phyloP scores from a whole-genome alignment of 2,888 invertebrate genomes.

The Nezara viridula region DNA sequence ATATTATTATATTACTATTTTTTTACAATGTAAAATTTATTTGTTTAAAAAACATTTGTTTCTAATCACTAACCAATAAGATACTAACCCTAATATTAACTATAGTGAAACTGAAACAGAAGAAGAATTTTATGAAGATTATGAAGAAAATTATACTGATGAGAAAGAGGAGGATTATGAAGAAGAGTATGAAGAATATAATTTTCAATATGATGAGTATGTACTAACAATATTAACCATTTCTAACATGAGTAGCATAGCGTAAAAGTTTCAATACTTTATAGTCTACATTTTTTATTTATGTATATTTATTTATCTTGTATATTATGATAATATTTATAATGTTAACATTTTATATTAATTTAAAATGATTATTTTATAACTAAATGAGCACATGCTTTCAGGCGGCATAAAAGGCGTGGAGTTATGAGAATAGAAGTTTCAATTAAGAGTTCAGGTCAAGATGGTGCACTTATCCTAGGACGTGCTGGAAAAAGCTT shows the following conservation, averaged over 20 bases:
- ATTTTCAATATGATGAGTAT: constrained; percentile 66
- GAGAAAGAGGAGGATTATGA: constrained; percentile 58
- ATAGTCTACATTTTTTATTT: not conserved
- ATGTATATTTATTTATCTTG: no score
- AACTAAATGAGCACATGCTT: not conserved
- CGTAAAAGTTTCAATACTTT: not conserved
- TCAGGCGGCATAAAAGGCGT: constrained; percentile 48
- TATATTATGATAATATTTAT: no score
- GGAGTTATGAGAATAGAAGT: constrained; percentile 52
- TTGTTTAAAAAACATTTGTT: no score
- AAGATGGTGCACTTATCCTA: constrained; percentile 51
- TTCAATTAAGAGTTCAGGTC: constrained; percentile 55
- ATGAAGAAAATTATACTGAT: constrained; percentile 60
- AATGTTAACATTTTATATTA: no score
- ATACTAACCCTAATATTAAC: constrained; percentile 51
- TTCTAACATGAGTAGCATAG: not conserved
- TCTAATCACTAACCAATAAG: not conserved
- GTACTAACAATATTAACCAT: constrained; percentile 54
- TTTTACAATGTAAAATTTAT: no score
- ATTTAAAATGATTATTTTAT: no score
- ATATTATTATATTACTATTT: not conserved
- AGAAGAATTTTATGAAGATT: constrained; percentile 50
- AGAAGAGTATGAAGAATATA: constrained; percentile 67
- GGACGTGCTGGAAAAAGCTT: constrained; percentile 38
- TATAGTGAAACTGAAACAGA: constrained; percentile 51